Evolutionary conservation across 30 jellyfish, hydroid and myxozoan species (phyloP), one percentile per base, ranked within the genome.

Genomic region (Pelagia noctiluca): DNA sequence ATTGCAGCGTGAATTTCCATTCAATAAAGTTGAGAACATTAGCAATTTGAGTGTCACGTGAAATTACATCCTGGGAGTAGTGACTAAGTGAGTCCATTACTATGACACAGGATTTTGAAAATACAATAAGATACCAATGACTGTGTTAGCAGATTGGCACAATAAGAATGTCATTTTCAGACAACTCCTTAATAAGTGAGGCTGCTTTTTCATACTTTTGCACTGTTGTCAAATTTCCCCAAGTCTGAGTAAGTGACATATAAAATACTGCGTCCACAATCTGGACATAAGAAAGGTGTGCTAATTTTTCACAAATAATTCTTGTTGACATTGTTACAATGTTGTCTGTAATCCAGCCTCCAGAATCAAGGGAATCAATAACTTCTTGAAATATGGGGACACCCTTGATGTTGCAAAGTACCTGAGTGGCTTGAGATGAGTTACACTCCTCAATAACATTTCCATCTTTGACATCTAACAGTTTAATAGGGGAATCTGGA

Each of bases 61-160:
- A 30, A 5, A 42, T 42, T 16, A 42, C 16, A 16, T 16, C 16
- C 57, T 16, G 12, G 8, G 12, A 8, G 12, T 12, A 18, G 28
- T 23, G 82, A 26, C 83, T 70, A 2, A 70, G 29, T 28, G 83
- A 70, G 23, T 70, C 83, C 83, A 70, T 70, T 11, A 46, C 68
- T 70, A 35, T 8, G 32, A 26, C 73, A 70, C 35, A 35, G 28
- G 3, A 12, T 28, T 23, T n/a, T 10, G 35, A 10, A 35, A 70
- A 70, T 2, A 46, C 35, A n/a, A 70, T 70, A 24, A 70, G 22
- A 35, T 18, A 70, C 83, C 83, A 70, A 35, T 70, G 83, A 33
- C 83, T 28, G 25, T 71, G 69, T 10, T 72, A 48, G 35, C 83
- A 70, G 10, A 60, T 60, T 60, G 72, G 72, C 12, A 60, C 35